Percentiles rank a stretch among this genome's conserved stretches.
phyloP scores from a whole-genome alignment of 2,888 invertebrate species.

The Athalia cordata region DNA sequence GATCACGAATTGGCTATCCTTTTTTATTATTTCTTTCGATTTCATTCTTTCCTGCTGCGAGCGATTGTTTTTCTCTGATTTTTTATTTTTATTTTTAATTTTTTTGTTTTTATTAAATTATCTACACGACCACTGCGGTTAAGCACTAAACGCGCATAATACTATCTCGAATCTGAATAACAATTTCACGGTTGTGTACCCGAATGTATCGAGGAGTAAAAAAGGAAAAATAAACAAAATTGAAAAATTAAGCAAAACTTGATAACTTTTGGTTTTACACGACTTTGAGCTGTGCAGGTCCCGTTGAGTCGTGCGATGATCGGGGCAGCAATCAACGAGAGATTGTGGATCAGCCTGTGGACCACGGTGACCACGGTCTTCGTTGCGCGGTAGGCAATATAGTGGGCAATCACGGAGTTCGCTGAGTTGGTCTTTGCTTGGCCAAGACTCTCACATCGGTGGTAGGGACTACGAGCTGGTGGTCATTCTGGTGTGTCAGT shows the following conservation, averaged over 20 bases:
- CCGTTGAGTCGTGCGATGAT: slow-evolving; percentile 8
- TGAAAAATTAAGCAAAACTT: neutral
- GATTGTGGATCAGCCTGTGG: slow-evolving; percentile 42
- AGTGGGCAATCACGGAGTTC: neutral
- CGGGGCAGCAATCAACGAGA: slow-evolving; percentile 24
- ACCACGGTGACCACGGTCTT: slow-evolving; percentile 35
- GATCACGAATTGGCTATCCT: too few species aligned
- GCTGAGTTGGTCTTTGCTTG: slow-evolving; percentile 34
- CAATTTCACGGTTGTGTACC: too few species aligned
- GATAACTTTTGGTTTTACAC: slow-evolving; percentile 13
- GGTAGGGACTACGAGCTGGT: slow-evolving; percentile 29
- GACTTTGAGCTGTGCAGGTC: slow-evolving; percentile 10
- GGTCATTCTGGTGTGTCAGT: slow-evolving; percentile 43
- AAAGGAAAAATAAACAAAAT: slow-evolving; percentile 8
- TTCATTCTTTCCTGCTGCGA: too few species aligned
- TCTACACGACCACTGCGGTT: neutral
- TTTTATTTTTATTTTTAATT: neutral
- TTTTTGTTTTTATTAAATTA: neutral
- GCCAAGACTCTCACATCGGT: slow-evolving; percentile 34
- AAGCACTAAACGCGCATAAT: neutral
- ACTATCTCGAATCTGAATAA: too few species aligned
- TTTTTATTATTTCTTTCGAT: too few species aligned
- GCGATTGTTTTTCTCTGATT: neutral
- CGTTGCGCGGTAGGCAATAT: neutral
- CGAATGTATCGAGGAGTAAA: neutral